Evolutionary conservation across 2,113 vertebrate genomes (phyloP), one percentile per base, ranked within the genome.

Genomic region (Tringa solitaria): DNA sequence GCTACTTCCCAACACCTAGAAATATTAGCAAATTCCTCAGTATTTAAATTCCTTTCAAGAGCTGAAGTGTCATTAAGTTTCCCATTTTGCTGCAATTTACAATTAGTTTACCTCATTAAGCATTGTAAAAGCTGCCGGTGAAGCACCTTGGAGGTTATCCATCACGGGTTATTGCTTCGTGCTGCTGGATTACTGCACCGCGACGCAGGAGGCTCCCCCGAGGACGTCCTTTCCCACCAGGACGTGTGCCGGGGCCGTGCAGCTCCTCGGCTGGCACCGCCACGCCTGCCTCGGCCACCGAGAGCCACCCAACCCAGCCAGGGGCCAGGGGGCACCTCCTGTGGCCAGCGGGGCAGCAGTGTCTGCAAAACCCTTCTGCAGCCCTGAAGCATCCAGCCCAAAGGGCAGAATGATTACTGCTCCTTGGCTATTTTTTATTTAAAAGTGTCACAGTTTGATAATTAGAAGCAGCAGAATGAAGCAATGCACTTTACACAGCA

Each of bases 61-160:
- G 87, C 95, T 88, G 87, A 95, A 97, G 90, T 90, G 87, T 93
- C 95, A 83, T 97, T 96, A 96, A 95, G 85, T 76, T 95, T 90
- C 94, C 89, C 94, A 68, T 97, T 96, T 90, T 90, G 90, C 72
- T 3, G 59, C 93, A 48, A 95, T 97, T 97, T 96, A 96, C 97
- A 96, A 96, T 97, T 96, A 95, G 96, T 97, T 96, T 96, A 94
- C 88, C 88, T 93, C 94, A 83, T 97, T 97, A 97, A 93, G 88
- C 75, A 43, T 87, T 92, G 94, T 86, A 84, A 79, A 85, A 91
- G 89, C 94, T 85, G 92, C 74, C 22, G 9, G 90, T 2, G 75
- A 80, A 86, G 90, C 93, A 83, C 95, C 93, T 53, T 37, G 74
- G 57, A 78, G 84, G 68, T 95, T 43, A 37, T 95, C 53, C 23